phyloP scores from a whole-genome alignment of 2,797 vertebrate genomes.

The Apogon hyalosoma region DNA sequence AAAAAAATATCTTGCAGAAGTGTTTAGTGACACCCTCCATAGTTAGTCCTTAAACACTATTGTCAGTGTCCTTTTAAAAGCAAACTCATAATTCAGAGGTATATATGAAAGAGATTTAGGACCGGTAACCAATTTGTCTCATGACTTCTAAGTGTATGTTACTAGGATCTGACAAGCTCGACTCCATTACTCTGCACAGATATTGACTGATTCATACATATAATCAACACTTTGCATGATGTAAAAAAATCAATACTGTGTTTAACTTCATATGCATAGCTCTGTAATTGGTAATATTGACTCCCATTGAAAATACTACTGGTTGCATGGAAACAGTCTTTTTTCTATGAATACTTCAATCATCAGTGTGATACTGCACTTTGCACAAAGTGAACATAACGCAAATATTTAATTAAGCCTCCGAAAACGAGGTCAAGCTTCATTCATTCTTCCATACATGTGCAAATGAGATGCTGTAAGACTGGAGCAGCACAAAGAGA shows the following conservation, averaged over 20 bases:
- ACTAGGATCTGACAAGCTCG: not conserved
- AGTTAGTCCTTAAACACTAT: not conserved
- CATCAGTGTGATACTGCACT: not conserved
- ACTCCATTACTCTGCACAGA: constrained; percentile 4
- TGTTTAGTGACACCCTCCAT: too few relatives aligned
- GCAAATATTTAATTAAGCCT: not conserved
- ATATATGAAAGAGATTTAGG: not conserved
- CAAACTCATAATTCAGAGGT: not conserved
- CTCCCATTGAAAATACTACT: not conserved
- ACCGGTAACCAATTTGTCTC: not conserved
- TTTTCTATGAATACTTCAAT: constrained; percentile 2
- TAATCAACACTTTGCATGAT: constrained; percentile 12
- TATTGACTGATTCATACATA: constrained; percentile 20
- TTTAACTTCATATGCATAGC: constrained; percentile 20
- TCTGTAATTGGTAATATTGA: constrained; percentile 25
- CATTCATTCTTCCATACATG: not conserved
- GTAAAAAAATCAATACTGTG: constrained; percentile 33
- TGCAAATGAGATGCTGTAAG: not conserved
- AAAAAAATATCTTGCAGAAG: too few relatives aligned
- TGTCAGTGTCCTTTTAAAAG: not conserved
- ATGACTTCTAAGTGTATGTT: not conserved
- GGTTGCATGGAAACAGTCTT: not conserved
- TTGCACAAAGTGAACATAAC: not conserved
- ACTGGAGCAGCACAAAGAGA: not conserved
- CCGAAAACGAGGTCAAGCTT: not conserved